Evolutionary conservation across 2,113 vertebrate genomes (phyloP).

Genomic region (Penelope pileata): DNA sequence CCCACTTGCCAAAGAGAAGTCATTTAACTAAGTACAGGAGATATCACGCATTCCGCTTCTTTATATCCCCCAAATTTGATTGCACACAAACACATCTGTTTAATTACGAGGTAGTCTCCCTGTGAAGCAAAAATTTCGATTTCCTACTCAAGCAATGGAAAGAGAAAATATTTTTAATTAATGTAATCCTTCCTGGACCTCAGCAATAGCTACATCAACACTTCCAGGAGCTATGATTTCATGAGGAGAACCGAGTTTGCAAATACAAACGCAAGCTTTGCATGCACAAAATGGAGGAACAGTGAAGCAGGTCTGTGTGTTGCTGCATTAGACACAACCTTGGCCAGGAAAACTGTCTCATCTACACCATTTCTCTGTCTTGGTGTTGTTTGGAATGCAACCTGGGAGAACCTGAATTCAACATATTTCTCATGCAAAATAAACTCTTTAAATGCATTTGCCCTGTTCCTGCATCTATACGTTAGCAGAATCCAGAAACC

Average conservation of each 20-base stretch:
- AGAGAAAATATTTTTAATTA: slow-evolving; percentile 4
- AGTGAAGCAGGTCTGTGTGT: background rate
- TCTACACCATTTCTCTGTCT: background rate
- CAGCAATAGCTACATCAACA: background rate
- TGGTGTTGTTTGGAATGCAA: background rate
- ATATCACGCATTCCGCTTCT: background rate
- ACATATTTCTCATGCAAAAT: background rate
- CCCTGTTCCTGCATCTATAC: background rate
- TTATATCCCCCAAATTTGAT: slow-evolving; percentile 8
- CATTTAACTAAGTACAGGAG: background rate
- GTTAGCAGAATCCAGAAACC: background rate
- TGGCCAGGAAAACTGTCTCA: background rate
- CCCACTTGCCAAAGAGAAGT: background rate
- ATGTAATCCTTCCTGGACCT: background rate
- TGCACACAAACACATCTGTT: slow-evolving; percentile 53
- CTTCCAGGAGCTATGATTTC: slow-evolving; percentile 16
- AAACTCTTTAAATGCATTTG: background rate
- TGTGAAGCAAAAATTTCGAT: slow-evolving; percentile 69
- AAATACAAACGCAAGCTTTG: background rate
- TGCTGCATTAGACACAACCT: background rate
- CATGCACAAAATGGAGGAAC: slow-evolving; percentile 22
- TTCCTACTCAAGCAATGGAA: slow-evolving; percentile 64
- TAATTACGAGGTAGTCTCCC: slow-evolving; percentile 56
- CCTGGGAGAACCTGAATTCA: background rate
- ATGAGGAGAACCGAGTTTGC: background rate